Evolutionary conservation across 2,797 vertebrate species (phyloP), one percentile per base, ranked within the genome.

Genomic region (Phataginus tetradactyla): DNA sequence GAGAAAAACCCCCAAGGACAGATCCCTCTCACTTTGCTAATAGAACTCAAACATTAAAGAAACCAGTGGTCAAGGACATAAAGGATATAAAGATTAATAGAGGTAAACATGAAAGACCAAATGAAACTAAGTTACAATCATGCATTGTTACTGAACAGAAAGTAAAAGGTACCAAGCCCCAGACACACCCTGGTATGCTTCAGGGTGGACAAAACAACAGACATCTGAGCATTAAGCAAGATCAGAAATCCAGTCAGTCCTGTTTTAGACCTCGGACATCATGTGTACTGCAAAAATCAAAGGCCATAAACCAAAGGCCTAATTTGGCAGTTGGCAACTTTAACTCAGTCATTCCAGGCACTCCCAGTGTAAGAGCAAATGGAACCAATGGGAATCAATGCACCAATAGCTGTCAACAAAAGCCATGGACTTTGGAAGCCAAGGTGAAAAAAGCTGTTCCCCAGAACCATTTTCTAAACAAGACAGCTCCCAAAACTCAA

Each of bases 161-260:
- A 57, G 23, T 9, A 86, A 94, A 83, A 32, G 57, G 4, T 1
- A 20, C 53, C 21, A 95, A 68, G 37, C 49, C 88, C 74, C 78
- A 37, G 20, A 69, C 59, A 25, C 23, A 74, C 7, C 2, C 77
- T 0, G 3, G 0, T 2, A 0, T 2, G 0, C 23, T 42, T 27
- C 91, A 23, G 1, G n/a, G 0, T 49, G 89, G 15, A 51, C 12
- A 2, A 32, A 37, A 63, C 3, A 64, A 81, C 63, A 87, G 53
- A 66, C 34, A 42, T 25, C 7, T 39, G 34, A 39, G 18, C 51
- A 8, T 2, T 39, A 86, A 74, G 25, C 66, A 64, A 61, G 29
- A 90, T n/a, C 68, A 12, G 1, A 94, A 93, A 5, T 3, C 53
- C 5, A 68, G 27, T 11, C 92, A 78, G 7, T 13, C 90, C 64